Conservation (phyloP, 2,113 vertebrate genomes). For the Urocolius indicus region DNA sequence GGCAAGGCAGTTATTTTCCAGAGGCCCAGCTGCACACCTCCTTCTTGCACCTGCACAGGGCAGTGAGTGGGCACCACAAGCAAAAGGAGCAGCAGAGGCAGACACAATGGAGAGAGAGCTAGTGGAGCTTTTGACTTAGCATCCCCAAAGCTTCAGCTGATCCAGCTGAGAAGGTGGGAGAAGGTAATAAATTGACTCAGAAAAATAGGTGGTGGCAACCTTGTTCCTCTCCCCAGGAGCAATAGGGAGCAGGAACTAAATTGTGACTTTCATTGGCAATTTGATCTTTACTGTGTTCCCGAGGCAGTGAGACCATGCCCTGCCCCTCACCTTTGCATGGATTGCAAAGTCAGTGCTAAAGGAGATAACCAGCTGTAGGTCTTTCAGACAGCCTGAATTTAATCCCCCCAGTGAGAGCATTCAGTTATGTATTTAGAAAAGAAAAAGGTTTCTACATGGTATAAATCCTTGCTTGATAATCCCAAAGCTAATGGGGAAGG, state of each 20-base stretch:
- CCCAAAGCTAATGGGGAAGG: constrained; percentile 63
- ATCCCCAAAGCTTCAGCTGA: neutral
- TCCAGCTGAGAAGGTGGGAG: neutral
- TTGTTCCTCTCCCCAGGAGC: neutral
- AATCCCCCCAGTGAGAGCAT: constrained; percentile 64
- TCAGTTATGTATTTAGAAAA: constrained; percentile 65
- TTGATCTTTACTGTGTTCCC: constrained; percentile 10
- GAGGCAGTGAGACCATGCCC: constrained; percentile 52
- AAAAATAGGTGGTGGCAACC: neutral
- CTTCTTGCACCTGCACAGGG: neutral
- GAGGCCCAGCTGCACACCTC: neutral
- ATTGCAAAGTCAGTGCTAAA: constrained; percentile 48
- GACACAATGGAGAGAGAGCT: neutral
- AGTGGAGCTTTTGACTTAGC: neutral
- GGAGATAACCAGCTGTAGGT: constrained; percentile 70
- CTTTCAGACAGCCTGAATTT: constrained; percentile 58
- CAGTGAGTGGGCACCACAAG: neutral
- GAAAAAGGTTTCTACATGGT: constrained; percentile 54
- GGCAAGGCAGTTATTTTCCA: neutral
- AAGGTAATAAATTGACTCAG: neutral
- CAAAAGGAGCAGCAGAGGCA: neutral
- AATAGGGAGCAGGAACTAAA: constrained; percentile 9
- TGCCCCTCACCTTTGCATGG: constrained; percentile 63
- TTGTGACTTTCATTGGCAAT: constrained; percentile 49
- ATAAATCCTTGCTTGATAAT: constrained; percentile 72